Conservation (phyloP, 2,797 vertebrate genomes). For the Adrianichthys oophorus region DNA sequence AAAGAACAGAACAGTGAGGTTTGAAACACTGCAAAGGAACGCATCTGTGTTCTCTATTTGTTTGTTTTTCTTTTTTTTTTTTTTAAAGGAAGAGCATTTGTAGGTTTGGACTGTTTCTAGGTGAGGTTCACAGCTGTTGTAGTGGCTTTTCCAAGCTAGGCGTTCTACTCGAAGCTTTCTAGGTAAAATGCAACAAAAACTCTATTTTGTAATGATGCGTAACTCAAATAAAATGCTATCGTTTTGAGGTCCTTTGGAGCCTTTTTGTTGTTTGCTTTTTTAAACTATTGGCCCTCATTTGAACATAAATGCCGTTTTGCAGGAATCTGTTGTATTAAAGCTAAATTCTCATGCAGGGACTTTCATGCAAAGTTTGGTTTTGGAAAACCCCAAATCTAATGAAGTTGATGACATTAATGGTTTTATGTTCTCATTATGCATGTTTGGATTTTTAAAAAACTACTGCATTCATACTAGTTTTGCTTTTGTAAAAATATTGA, state of each 20-base stretch:
- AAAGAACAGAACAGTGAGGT: conserved; percentile 50
- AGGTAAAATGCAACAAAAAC: conserved; percentile 1
- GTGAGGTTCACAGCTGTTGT: conserved; percentile 21
- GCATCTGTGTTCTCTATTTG: too few relatives aligned
- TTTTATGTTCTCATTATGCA: conserved; percentile 14
- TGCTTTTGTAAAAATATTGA: conserved; percentile 22
- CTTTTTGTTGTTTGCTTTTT: neutral
- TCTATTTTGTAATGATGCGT: neutral
- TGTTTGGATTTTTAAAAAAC: conserved; percentile 29
- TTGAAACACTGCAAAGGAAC: conserved; percentile 35
- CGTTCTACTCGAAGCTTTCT: conserved; percentile 3
- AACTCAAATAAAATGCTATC: neutral
- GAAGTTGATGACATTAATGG: conserved; percentile 15
- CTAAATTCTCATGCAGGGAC: conserved; percentile 12
- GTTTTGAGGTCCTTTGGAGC: neutral
- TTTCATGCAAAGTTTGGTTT: conserved; percentile 1
- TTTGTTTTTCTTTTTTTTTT: conserved; percentile 4
- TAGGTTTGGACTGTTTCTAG: conserved; percentile 30
- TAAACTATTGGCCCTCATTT: neutral
- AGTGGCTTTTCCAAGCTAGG: conserved; percentile 14
- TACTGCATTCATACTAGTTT: conserved; percentile 34
- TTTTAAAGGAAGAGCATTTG: conserved; percentile 37
- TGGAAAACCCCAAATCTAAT: conserved; percentile 4
- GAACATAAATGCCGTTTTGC: neutral
- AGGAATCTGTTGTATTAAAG: conserved; percentile 1